Base-by-base conservation (phyloP, 2,113 vertebrate genomes). In the Nycticebus coucang region DNA sequence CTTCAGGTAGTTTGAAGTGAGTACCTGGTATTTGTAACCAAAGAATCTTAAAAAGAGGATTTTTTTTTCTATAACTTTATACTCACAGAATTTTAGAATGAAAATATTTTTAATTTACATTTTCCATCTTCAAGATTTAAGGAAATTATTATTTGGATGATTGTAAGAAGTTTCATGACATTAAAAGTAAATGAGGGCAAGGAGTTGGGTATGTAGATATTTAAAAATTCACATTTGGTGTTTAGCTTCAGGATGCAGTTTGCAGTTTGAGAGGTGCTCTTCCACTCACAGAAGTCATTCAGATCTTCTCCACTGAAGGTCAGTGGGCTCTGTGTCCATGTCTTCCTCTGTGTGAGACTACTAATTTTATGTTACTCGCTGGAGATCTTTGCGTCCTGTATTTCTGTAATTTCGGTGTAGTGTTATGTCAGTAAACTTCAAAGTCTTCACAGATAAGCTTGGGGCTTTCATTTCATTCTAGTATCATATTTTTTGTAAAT, bases 241-340 rank as follows among this genome's bases (percentile, higher is more conserved):
- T 59, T 95, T 93, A 60, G 15, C n/a, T 62, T 94, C 82, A 87
- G 19, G 69, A 87, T 64, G 24, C 79, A 45, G 60, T 81, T 75
- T 79, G 2, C 41, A 68, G 41, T 30, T 19, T 94, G 69, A 35
- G 41, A 55, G 53, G 1, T 11, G 7, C 18, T 50, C 9, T 92
- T 53, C 60, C 7, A 22, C 6, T 33, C 14, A 60, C 66, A 33
- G 17, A 18, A 95, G 11, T 64, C 41, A 80, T 75, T 89, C 4
- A 0, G 59, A 3, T 68, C 41, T 55, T 87, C 53, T 19, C 26
- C 10, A 30, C 17, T 78, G n/a, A 85, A 75, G 41, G 2, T 80
- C 53, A 50, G 1, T 2, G 57, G 30, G 33, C 22, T 77, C 19
- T 71, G 10, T 77, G 8, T 91, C 59, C 8, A 19, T 21, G 17